Conservation (phyloP, 2,888 invertebrate genomes). For the Tenthredo distinguenda region DNA sequence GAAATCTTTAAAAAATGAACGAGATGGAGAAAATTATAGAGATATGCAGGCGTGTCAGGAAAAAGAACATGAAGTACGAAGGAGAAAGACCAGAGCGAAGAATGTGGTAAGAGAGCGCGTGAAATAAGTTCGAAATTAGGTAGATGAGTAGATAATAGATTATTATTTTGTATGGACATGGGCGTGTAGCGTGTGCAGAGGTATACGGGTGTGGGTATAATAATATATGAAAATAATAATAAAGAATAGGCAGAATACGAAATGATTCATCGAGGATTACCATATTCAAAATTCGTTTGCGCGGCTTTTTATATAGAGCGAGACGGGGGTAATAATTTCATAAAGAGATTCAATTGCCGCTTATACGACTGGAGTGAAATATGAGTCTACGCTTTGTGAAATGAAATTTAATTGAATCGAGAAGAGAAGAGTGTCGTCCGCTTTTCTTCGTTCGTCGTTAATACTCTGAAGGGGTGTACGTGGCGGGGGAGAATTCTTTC, state of each 20-base stretch:
- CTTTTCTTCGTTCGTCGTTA: conserved; percentile 3
- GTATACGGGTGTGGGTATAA: neutral
- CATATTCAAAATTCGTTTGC: conserved; percentile 70
- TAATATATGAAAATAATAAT: conserved; percentile 28
- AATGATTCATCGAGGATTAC: conserved; percentile 70
- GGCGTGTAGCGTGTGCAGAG: neutral
- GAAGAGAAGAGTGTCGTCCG: conserved; percentile 57
- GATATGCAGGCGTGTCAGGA: neutral
- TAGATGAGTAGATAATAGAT: conserved; percentile 6
- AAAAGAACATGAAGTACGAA: neutral
- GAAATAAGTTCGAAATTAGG: conserved; percentile 28
- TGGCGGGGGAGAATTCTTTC: neutral
- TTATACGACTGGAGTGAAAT: conserved; percentile 70
- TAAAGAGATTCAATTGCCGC: conserved; percentile 74
- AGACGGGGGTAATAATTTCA: conserved; percentile 67
- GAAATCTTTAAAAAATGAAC: neutral
- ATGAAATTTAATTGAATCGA: conserved; percentile 74
- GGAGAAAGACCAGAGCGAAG: neutral
- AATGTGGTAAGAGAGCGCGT: conserved; percentile 19
- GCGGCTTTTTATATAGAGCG: conserved; percentile 46
- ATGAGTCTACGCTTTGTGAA: conserved; percentile 72
- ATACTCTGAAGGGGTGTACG: neutral
- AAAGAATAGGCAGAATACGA: conserved; percentile 51
- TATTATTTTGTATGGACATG: conserved; percentile 1
- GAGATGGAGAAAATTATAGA: neutral